Evolutionary conservation across 1,140 invertebrate genomes (phyloP), one percentile per base, ranked within the genome.

Genomic region (Medauroidea extradentata): DNA sequence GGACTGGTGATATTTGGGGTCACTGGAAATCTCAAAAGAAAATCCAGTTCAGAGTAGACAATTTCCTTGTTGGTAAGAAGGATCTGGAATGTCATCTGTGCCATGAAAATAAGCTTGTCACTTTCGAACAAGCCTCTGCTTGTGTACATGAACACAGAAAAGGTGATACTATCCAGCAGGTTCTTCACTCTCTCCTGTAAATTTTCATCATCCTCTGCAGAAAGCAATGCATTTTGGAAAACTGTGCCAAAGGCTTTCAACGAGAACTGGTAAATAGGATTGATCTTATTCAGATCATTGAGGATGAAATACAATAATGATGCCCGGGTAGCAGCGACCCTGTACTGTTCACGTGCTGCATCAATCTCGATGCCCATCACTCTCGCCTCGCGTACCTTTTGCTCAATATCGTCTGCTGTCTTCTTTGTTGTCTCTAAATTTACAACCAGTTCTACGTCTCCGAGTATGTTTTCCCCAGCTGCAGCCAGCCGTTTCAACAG

Each of bases 231-330:
- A 67, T 92, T 91, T 65, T 89, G 87, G 75, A 98, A 98, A 1
- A 97, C 93, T 2, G 91, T 87, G 65, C 87, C 94, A 75, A 96
- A 97, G 0, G 94, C 92, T 76, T 97, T 96, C 27, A 98, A 71
- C 0, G 94, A 97, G 78, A 98, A 98, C 69, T 97, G 93, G 74
- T 98, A 98, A 65, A 98, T 93, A 48, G 90, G 91, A 75, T 97
- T 95, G 59, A 98, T 96, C 73, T 94, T 94, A 74, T 87, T 83
- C 23, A 98, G 73, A 66, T 98, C 94, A 69, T 94, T 96, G 42
- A 98, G 76, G 53, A 97, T 93, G 70, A 98, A 98, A 72, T 97
- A 98, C 0, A 98, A 76, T 2, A 98, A 80, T 2, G 94, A 96
- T 1, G 93, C 91, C 58, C 94, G 76, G 0, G 86, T 81, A 0